Conservation (phyloP, 2,888 invertebrate species). For the Parelbella ahira region DNA sequence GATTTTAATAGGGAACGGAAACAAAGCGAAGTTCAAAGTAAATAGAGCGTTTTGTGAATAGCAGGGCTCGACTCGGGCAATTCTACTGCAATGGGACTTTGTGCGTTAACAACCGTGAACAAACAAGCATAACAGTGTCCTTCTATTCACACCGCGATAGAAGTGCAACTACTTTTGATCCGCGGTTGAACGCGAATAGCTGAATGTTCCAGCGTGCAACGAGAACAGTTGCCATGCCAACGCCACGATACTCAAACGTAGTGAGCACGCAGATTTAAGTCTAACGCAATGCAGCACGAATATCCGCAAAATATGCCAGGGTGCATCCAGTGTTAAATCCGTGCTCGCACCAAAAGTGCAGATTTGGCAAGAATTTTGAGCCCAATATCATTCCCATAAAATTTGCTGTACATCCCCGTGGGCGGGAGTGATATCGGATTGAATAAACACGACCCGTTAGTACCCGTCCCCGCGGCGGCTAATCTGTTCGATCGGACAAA, state of each 20-base stretch:
- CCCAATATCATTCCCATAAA: conserved; percentile 10
- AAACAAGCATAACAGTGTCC: conserved; percentile 15
- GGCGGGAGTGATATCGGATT: conserved; percentile 11
- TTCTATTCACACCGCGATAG: conserved; percentile 15
- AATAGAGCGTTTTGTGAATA: conserved; percentile 13
- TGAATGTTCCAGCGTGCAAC: conserved; percentile 6
- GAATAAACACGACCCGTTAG: conserved; percentile 8
- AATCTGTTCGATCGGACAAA: conserved; percentile 13
- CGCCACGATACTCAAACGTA: not conserved
- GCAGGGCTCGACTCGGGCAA: conserved; percentile 10
- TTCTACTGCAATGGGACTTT: conserved; percentile 17
- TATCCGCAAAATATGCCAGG: conserved; percentile 14
- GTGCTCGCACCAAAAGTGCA: conserved; percentile 9
- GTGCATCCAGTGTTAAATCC: conserved; percentile 18
- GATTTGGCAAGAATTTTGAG: conserved; percentile 13
- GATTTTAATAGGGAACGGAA: too few species aligned
- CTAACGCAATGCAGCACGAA: conserved; percentile 11
- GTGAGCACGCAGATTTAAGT: conserved; percentile 3
- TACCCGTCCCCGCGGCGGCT: conserved; percentile 7
- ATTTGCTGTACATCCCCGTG: conserved; percentile 5
- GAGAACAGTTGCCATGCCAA: not conserved
- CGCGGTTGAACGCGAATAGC: conserved; percentile 13
- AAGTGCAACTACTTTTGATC: conserved; percentile 7
- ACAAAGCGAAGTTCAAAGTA: too few species aligned
- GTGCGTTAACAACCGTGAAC: conserved; percentile 13